Conservation (phyloP, 2,888 invertebrate species). For the Lymantria dispar region DNA sequence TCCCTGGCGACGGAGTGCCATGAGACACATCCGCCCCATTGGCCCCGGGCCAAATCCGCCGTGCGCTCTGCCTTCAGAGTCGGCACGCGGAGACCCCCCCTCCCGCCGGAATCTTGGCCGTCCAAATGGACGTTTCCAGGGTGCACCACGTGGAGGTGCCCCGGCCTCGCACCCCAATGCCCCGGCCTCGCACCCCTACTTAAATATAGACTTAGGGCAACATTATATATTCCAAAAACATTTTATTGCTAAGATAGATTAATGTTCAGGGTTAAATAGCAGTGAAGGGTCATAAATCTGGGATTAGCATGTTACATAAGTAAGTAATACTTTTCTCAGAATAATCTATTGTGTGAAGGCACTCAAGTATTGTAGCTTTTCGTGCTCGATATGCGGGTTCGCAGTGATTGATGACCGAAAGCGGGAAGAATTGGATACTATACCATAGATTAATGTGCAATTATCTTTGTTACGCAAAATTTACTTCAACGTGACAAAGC, state of each 20-base stretch:
- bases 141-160: too few species aligned
- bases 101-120: too few species aligned
- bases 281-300: conserved; percentile 35
- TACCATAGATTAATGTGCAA: conserved; percentile 26
- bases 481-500: not conserved
- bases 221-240: conserved; percentile 22
- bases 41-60: too few species aligned
- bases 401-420: conserved; percentile 41
- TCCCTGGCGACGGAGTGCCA: too few species aligned
- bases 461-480: conserved; percentile 12
- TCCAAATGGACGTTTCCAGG: too few species aligned
- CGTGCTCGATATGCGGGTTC: conserved; percentile 30
- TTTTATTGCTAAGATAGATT: conserved; percentile 29
- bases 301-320: conserved; percentile 32
- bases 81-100: too few species aligned
- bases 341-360: conserved; percentile 33
- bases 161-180: too few species aligned
- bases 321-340: conserved; percentile 34
- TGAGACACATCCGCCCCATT: too few species aligned
- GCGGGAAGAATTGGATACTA: conserved; percentile 13
- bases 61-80: too few species aligned
- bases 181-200: too few species aligned
- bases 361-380: conserved; percentile 25
- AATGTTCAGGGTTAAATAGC: conserved; percentile 30
- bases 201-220: conserved; percentile 14